Percentiles rank a stretch among this genome's conserved stretches.
Conservation (phyloP, 2,888 invertebrate species). For the Matsumyia berberina region DNA sequence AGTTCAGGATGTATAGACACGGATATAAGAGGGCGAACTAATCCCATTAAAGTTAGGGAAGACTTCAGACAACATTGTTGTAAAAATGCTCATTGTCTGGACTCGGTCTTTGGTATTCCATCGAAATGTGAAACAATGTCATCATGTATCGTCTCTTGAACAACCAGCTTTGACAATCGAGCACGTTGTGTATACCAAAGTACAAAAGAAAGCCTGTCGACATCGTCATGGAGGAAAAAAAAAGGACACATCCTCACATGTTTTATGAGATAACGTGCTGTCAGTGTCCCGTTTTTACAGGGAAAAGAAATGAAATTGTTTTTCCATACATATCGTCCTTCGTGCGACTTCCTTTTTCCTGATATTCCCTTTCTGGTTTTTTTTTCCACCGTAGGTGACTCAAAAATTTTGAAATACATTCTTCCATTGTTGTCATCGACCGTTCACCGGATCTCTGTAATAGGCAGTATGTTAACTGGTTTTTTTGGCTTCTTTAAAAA, state of each 20-base stretch:
- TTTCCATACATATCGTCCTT: slow-evolving; percentile 59
- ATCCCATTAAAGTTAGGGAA: slow-evolving; percentile 49
- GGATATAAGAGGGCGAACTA: slow-evolving; percentile 6
- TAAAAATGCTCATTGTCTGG: slow-evolving; percentile 52
- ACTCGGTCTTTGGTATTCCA: slow-evolving; percentile 56
- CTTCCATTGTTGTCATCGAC: slow-evolving; percentile 61
- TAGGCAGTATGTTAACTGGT: slow-evolving; percentile 53
- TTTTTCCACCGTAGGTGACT: slow-evolving; percentile 40
- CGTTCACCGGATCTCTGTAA: slow-evolving; percentile 50
- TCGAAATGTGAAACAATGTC: slow-evolving; percentile 62
- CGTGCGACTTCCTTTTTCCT: slow-evolving; percentile 62
- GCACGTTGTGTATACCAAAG: slow-evolving; percentile 29
- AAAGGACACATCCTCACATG: slow-evolving; percentile 68
- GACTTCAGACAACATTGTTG: slow-evolving; percentile 65
- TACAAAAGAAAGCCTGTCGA: slow-evolving; percentile 71
- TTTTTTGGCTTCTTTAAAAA: slow-evolving; percentile 8
- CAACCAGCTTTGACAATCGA: slow-evolving; percentile 44
- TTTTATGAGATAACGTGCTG: slow-evolving; percentile 76
- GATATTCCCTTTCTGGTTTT: slow-evolving; percentile 30
- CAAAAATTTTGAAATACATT: slow-evolving; percentile 24
- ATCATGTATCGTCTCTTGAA: slow-evolving; percentile 53
- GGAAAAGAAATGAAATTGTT: slow-evolving; percentile 63
- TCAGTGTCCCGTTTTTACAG: slow-evolving; percentile 53
- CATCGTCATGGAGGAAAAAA: slow-evolving; percentile 36
- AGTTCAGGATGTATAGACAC: slow-evolving; percentile 6